Conservation (phyloP, 2,797 vertebrate genomes). For the Thunnus albacares region DNA sequence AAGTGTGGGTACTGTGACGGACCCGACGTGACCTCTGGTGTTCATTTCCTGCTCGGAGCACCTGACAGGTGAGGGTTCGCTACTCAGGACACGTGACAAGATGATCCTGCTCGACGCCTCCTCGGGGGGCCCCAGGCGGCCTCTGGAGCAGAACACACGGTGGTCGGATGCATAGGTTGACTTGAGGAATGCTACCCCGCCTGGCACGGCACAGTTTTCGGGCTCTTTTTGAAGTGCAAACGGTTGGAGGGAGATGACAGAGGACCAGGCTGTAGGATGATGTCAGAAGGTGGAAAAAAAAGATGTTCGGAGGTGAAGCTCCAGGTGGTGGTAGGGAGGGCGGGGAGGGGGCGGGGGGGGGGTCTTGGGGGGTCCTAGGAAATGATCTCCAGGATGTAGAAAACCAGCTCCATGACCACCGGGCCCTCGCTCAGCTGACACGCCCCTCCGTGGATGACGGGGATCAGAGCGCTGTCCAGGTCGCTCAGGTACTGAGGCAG, state of each 20-base stretch:
- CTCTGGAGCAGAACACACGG: slow-evolving; percentile 53
- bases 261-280: slow-evolving; percentile 30
- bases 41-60: slow-evolving; percentile 26
- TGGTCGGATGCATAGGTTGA: slow-evolving; percentile 84
- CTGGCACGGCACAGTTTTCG: slow-evolving; percentile 73
- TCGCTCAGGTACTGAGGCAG: slow-evolving; percentile 96
- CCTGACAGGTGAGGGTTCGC: slow-evolving; percentile 21
- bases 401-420: slow-evolving; percentile 97
- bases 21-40: slow-evolving; percentile 7
- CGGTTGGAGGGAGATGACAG: slow-evolving; percentile 33
- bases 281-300: not conserved
- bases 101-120: slow-evolving; percentile 43
- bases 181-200: slow-evolving; percentile 72
- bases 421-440: slow-evolving; percentile 97
- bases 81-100: not conserved
- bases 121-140: slow-evolving; percentile 35
- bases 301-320: slow-evolving; percentile 12
- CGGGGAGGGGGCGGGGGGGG: not conserved
- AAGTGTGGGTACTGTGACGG: slow-evolving; percentile 38
- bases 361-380: slow-evolving; percentile 82
- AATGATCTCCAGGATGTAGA: slow-evolving; percentile 99
- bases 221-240: slow-evolving; percentile 79
- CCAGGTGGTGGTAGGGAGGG: not conserved
- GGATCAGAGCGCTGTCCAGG: slow-evolving; percentile 97
- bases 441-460: slow-evolving; percentile 96